Conservation (phyloP, 2,888 invertebrate species). For the Thecophora atra region DNA sequence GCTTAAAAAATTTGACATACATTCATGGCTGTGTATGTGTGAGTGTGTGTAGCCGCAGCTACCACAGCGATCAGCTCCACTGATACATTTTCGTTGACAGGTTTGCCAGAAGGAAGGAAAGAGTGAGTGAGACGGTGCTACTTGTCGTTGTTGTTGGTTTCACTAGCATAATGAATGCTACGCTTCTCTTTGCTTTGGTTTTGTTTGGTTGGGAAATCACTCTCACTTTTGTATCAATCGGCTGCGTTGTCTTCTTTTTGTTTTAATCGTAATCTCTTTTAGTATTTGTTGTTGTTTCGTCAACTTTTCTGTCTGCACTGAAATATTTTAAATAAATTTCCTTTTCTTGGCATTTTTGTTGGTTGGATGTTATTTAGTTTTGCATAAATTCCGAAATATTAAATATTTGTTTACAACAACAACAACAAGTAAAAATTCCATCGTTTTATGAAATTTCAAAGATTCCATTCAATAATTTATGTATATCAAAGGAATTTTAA, state of each 20-base stretch:
- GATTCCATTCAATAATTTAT: background rate
- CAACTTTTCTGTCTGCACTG: background rate
- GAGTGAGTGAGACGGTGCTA: background rate
- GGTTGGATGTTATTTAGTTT: background rate
- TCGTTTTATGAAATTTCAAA: background rate
- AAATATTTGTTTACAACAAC: background rate
- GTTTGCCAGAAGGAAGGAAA: background rate
- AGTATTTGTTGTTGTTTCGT: conserved; percentile 32
- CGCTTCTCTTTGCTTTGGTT: conserved; percentile 13
- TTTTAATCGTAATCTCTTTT: conserved; percentile 26
- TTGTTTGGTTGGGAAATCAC: conserved; percentile 55
- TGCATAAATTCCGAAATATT: background rate
- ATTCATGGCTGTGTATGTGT: conserved; percentile 14
- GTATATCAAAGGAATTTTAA: background rate
- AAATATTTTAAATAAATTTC: background rate
- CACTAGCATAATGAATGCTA: too few relatives aligned
- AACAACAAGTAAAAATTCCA: background rate
- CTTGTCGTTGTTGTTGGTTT: background rate
- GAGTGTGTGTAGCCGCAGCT: conserved; percentile 10
- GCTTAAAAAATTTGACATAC: conserved; percentile 12
- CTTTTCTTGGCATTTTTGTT: background rate
- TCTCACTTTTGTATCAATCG: conserved; percentile 59
- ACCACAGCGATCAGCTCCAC: too few relatives aligned
- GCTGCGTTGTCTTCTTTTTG: conserved; percentile 42
- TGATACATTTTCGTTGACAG: too few relatives aligned